Percentiles rank a stretch among this genome's conserved stretches.
phyloP scores from a whole-genome alignment of 2,888 invertebrate genomes.

The Labia minor region DNA sequence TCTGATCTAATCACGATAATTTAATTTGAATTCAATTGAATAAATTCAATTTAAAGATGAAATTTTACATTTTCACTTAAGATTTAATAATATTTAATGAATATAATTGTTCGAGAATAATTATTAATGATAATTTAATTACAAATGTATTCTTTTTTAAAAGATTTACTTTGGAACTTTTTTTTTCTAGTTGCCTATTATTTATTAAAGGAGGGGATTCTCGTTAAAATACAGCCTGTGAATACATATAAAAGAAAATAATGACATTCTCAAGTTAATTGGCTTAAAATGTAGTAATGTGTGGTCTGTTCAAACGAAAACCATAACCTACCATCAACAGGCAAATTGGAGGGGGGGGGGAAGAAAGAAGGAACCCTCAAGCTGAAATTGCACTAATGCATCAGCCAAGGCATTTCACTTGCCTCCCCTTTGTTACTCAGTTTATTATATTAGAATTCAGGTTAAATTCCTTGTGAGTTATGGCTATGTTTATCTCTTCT shows the following conservation, averaged over 20 bases:
- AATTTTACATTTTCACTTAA: no score
- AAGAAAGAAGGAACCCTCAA: background rate
- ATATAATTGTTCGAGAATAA: no score
- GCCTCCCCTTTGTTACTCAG: background rate
- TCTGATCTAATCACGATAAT: no score
- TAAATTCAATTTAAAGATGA: no score
- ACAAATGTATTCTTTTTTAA: no score
- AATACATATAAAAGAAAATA: background rate
- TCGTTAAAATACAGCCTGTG: background rate
- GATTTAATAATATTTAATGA: no score
- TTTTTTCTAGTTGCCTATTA: background rate
- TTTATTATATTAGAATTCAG: slow-evolving; percentile 8
- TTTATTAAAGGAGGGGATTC: background rate
- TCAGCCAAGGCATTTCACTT: background rate
- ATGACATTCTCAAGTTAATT: background rate
- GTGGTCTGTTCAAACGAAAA: background rate
- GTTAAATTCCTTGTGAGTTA: slow-evolving; percentile 3
- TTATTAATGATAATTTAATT: no score
- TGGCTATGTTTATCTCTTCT: background rate
- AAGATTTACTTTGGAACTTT: no score
- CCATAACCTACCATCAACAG: background rate
- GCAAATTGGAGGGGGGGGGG: background rate
- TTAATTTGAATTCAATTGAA: no score
- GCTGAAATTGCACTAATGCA: background rate
- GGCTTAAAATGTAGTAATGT: background rate